Conservation (phyloP, 1,140 invertebrate genomes). For the Drosophila varians region DNA sequence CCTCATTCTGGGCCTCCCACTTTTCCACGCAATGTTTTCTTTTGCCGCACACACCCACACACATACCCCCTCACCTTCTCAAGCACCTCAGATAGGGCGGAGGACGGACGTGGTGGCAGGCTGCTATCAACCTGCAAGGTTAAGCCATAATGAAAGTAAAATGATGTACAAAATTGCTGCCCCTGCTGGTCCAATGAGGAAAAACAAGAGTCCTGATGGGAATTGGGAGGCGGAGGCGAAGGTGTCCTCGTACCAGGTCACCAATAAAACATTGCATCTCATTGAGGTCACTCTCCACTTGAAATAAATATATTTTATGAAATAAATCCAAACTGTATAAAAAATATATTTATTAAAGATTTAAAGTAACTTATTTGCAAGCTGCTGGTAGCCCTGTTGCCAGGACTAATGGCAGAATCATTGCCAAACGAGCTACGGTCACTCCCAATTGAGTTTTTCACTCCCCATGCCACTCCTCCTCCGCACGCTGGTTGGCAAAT, state of each 20-base stretch:
- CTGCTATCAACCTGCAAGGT: constrained; percentile 73
- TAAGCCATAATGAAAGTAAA: constrained; percentile 80
- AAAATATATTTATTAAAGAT: neutral
- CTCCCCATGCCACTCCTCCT: neutral
- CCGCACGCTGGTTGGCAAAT: constrained; percentile 21
- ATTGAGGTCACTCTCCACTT: constrained; percentile 7
- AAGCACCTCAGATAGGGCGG: neutral
- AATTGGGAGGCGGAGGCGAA: neutral
- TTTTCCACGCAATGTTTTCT: constrained; percentile 66
- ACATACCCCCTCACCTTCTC: too few species aligned
- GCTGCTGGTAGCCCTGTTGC: neutral
- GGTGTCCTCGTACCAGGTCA: too few species aligned
- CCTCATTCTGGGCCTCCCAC: constrained; percentile 9
- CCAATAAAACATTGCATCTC: too few species aligned
- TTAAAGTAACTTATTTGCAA: neutral
- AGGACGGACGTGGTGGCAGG: constrained; percentile 4
- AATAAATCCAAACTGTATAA: too few species aligned
- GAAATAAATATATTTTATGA: neutral
- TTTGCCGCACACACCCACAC: constrained; percentile 42
- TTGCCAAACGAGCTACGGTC: constrained; percentile 16
- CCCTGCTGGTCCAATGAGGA: constrained; percentile 45
- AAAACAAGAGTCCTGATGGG: constrained; percentile 7
- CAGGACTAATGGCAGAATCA: constrained; percentile 9
- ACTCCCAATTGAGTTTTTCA: constrained; percentile 15
- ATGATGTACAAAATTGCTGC: constrained; percentile 71